Evolutionary conservation across 35 echinoderm and acorn worm genomes (phyloP).

Genomic region (Holothuria glaberrima): DNA sequence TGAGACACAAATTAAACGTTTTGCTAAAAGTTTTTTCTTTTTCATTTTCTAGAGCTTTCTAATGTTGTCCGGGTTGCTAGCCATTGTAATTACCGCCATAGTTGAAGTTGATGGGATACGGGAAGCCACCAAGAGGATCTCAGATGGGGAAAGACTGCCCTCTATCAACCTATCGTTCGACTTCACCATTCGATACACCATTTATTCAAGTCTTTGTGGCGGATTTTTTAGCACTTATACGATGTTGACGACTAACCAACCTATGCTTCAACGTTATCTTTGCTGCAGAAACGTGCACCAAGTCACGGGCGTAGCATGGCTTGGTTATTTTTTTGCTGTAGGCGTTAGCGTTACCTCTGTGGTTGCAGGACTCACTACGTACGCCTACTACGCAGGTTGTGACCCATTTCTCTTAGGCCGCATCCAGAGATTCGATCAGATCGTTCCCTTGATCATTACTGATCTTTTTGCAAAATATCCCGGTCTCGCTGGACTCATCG

Average conservation of each 20-base stretch:
- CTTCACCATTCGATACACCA: constrained; percentile 13
- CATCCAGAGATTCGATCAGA: constrained; percentile 38
- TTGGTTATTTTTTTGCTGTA: not conserved
- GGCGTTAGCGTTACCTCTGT: not conserved
- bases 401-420: constrained; percentile 20
- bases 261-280: constrained; percentile 17
- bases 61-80: constrained; percentile 31
- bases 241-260: constrained; percentile 13
- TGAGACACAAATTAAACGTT: too few species aligned
- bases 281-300: not conserved
- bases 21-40: not conserved
- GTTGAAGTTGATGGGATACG: not conserved
- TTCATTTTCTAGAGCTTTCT: not conserved
- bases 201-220: constrained; percentile 4
- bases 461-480: constrained; percentile 40
- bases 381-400: constrained; percentile 44
- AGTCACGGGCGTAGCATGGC: not conserved
- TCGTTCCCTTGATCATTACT: constrained; percentile 24
- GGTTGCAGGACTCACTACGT: not conserved
- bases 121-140: too few species aligned
- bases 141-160: not conserved
- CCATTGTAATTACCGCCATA: not conserved
- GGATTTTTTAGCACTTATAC: not conserved
- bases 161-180: not conserved
- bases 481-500: constrained; percentile 32